Base-by-base conservation (phyloP, 2,797 vertebrate genomes). In the Amphiprion clarkii region DNA sequence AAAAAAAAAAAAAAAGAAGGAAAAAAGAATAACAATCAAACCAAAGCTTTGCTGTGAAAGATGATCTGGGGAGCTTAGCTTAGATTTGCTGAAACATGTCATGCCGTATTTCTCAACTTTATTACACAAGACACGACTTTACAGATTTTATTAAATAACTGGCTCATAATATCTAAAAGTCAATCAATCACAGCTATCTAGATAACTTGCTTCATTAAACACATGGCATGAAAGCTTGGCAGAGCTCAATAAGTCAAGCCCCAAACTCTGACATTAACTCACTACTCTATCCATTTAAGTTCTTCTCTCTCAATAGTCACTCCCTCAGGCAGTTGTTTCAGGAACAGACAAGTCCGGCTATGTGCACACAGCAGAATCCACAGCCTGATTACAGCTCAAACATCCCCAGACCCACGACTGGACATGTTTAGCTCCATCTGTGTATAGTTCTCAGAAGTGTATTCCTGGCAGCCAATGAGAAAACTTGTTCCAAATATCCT, bases 281-380 rank as follows among this genome's bases (percentile, higher is more conserved):
- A 46, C 48, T 36, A 74, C 42, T 67, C 23, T 31, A 73, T 78
- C 74, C 33, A 51, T 69, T 68, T 68, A 17, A 11, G 39, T 48
- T 66, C 59, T 44, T 69, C 53, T 46, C 51, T 58, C 54, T 49
- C 16, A 10, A 4, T 57, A 10, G 2, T 61, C 52, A 25, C 53
- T 76, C 74, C 87, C 71, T 64, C 42, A 2, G 82, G 87, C 60
- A 74, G 72, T 68, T 72, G 81, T 72, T 74, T 90, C 89, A 89
- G 76, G 91, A 90, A 78, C 71, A 84, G 87, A 92, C 92, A 90
- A 56, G 91, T 87, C 73, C 60, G 71, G 55, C 67, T 84, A 63
- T 79, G 78, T 69, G 56, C 44, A 44, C 64, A 66, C 23, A 58
- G 46, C 40, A 62, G 12, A 83, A 82, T 82, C 67, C 55, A 23